These are phyloP conservation scores for Rousettus madagascariensis DNA, from an alignment of 2,797 vertebrate genomes.

Conservation along the genomic window DNA sequence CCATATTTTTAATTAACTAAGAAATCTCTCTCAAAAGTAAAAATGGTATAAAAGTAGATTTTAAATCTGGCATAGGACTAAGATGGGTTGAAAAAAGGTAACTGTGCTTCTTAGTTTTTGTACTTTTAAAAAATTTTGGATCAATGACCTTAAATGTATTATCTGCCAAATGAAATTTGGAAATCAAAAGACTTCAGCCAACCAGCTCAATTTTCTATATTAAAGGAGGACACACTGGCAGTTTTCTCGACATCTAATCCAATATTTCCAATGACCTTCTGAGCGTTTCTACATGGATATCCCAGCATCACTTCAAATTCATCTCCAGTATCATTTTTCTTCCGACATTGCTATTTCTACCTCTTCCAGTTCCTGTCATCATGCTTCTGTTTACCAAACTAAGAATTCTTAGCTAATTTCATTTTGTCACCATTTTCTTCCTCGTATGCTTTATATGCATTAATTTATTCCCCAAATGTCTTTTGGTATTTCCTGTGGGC, in stretches of 20 bases:
- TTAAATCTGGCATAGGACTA: slow-evolving; percentile 14
- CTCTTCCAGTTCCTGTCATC: neutral
- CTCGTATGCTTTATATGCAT: neutral
- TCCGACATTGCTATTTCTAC: neutral
- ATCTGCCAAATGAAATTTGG: slow-evolving; percentile 42
- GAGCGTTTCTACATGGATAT: neutral
- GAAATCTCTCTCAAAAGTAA: slow-evolving; percentile 40
- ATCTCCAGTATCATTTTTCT: neutral
- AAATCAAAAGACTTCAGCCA: slow-evolving; percentile 44
- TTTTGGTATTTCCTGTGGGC: neutral
- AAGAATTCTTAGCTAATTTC: neutral
- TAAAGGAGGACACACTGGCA: neutral
- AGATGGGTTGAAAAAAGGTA: neutral
- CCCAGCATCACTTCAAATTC: neutral
- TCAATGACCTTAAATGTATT: slow-evolving; percentile 43
- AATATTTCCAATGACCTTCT: slow-evolving; percentile 32
- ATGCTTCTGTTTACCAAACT: neutral
- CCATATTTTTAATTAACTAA: slow-evolving; percentile 5
- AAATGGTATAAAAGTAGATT: slow-evolving; percentile 25
- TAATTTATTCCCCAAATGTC: neutral
- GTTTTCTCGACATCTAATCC: slow-evolving; percentile 15
- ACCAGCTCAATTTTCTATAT: slow-evolving; percentile 53
- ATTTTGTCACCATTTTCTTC: neutral
- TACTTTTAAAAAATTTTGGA: neutral
- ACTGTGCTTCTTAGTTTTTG: neutral